Evolutionary conservation across 1,140 invertebrate species (phyloP).

Genomic region (Scaptomyza graminum): DNA sequence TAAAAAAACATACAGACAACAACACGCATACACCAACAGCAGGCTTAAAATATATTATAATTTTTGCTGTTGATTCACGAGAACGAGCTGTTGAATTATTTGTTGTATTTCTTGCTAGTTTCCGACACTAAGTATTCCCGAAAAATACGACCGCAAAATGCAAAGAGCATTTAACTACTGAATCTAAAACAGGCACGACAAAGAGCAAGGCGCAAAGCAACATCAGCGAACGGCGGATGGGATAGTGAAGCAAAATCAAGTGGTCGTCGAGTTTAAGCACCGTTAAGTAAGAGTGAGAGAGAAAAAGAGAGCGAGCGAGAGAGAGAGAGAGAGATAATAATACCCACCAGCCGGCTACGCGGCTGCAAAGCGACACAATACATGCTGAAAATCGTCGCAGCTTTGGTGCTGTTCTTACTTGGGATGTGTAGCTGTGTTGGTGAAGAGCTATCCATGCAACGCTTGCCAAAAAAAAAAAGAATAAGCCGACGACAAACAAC

Average conservation of each 20-base stretch:
- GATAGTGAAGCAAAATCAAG: conserved; percentile 21
- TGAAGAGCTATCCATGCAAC: conserved; percentile 1
- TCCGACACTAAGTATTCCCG: conserved; percentile 64
- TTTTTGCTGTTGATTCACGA: conserved; percentile 52
- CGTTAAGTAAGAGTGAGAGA: conserved; percentile 2
- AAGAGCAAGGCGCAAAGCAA: conserved; percentile 46
- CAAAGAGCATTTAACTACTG: conserved; percentile 75
- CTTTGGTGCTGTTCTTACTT: conserved; percentile 6
- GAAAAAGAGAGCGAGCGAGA: too few species aligned
- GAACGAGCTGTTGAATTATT: conserved; percentile 27
- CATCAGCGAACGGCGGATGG: conserved; percentile 25
- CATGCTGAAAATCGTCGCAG: conserved; percentile 22
- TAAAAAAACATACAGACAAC: conserved; percentile 46
- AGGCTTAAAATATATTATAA: conserved; percentile 54
- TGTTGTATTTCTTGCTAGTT: conserved; percentile 44
- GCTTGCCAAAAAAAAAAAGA: background rate
- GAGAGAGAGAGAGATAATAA: conserved; percentile 3
- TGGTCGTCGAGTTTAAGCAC: too few species aligned
- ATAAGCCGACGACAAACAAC: conserved; percentile 9
- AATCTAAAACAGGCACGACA: conserved; percentile 51
- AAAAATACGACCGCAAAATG: conserved; percentile 75
- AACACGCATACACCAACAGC: conserved; percentile 33
- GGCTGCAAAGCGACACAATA: conserved; percentile 47
- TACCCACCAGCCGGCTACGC: conserved; percentile 30
- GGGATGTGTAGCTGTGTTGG: conserved; percentile 20